Base-by-base conservation (phyloP, 2,888 invertebrate genomes). In the Rapana venosa region DNA sequence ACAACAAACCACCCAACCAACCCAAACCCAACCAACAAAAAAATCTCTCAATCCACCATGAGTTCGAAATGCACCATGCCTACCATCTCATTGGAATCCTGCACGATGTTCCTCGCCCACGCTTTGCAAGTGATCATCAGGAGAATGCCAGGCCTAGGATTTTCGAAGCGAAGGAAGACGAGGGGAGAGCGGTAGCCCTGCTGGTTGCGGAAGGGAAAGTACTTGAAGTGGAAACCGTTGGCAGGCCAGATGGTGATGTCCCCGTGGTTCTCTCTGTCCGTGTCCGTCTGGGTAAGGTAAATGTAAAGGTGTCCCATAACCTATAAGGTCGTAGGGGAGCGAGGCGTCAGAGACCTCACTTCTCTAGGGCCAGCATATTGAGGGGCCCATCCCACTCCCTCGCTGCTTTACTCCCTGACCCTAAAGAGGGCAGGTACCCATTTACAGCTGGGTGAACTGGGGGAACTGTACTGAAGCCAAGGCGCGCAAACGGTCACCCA, bases 31-130 rank as follows among this genome's bases (percentile, higher is more conserved):
- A 17, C 61, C 17, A 11, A 15, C 61, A 17, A 61, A 11, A 61
- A 61, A 11, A 61, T 22, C 26, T n/a, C 81, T 88, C 32, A 5
- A 97, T 98, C 98, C 96, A 98, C 97, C 97, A 98, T 98, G 96
- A 98, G 97, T 97, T 98, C 98, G 97, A 99, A 98, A 97, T 98
- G 98, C 95, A 98, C 98, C 94, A 98, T 98, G 95, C 98, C 99
- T 96, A 98, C 97, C 96, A 98, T 97, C 96, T 98, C 98, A 96
- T 97, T 97, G 96, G 98, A 97, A 97, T 98, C 97, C 96, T 98
- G 98, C 93, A 97, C 93, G 92, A 97, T 96, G 94, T 97, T 97
- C 90, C 95, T 94, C 32, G 96, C 96, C 94, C 95, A 96, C 47
- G 96, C 96, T 92, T 96, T 96, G 94, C 97, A 97, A 92, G 96